Conservation (phyloP, 2,113 vertebrate species). For the Pelobates fuscus region DNA sequence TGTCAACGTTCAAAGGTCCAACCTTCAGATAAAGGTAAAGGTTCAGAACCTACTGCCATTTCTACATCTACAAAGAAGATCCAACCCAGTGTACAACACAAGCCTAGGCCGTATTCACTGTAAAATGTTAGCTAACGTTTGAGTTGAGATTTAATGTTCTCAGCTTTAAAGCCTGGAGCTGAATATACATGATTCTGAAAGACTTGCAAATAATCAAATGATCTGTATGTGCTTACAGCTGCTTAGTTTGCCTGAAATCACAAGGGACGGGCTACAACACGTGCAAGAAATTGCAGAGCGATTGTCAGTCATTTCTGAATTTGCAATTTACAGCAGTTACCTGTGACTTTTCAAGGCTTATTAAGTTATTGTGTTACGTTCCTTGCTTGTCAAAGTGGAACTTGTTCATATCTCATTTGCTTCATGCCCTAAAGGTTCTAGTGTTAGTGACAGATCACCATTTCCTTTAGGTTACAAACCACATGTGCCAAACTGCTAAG, state of each 20-base stretch:
- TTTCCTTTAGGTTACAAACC: slow-evolving; percentile 28
- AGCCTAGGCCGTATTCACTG: no score
- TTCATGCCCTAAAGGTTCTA: slow-evolving; percentile 14
- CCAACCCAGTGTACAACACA: no score
- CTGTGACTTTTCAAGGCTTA: slow-evolving; percentile 45
- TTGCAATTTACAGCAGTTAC: slow-evolving; percentile 43
- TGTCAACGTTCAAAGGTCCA: no score
- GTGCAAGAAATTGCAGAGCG: slow-evolving; percentile 29
- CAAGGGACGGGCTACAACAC: slow-evolving; percentile 23
- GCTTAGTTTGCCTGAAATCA: slow-evolving; percentile 31
- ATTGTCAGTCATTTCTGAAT: slow-evolving; percentile 41
- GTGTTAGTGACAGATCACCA: background rate
- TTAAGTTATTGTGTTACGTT: slow-evolving; percentile 33
- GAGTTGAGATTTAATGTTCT: background rate
- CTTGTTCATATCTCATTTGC: slow-evolving; percentile 36
- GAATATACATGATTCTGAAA: slow-evolving; percentile 16
- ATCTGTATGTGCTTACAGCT: slow-evolving; percentile 24
- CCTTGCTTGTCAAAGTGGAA: slow-evolving; percentile 15
- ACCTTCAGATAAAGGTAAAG: no score
- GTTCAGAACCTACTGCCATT: no score
- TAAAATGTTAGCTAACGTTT: no score
- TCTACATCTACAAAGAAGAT: no score
- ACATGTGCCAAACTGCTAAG: slow-evolving; percentile 25
- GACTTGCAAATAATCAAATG: slow-evolving; percentile 14
- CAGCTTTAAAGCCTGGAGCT: background rate